Conservation (phyloP, 1,140 invertebrate genomes). For the Drosophila sulfurigaster region DNA sequence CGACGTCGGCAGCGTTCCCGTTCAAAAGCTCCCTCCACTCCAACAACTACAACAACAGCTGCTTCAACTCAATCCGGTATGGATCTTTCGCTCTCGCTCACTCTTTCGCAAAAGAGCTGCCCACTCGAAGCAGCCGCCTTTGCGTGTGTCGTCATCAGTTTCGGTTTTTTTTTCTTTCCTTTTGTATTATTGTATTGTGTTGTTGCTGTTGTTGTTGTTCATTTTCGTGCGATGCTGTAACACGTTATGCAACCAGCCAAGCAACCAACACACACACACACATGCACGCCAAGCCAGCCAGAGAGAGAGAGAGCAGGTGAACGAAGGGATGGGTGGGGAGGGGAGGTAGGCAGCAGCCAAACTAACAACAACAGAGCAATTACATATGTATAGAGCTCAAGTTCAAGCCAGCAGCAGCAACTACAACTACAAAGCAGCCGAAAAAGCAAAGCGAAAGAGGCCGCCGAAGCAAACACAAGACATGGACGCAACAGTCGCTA, state of each 20-base stretch:
- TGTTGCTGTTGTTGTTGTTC: conserved; percentile 60
- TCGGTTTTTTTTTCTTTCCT: conserved; percentile 51
- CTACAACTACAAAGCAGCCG: conserved; percentile 42
- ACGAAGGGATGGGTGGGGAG: not conserved
- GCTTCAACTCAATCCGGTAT: not conserved
- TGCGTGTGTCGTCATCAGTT: conserved; percentile 75
- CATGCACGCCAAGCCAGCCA: conserved; percentile 32
- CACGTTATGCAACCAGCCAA: conserved; percentile 75
- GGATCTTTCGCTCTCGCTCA: not conserved
- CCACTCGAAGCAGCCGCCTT: conserved; percentile 39
- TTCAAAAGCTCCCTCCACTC: conserved; percentile 28
- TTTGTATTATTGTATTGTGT: conserved; percentile 22
- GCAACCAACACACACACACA: conserved; percentile 45
- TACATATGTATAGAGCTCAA: conserved; percentile 85
- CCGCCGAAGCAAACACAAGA: conserved; percentile 11
- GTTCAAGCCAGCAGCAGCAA: conserved; percentile 73
- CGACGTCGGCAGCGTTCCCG: conserved; percentile 14
- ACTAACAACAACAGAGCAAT: conserved; percentile 59
- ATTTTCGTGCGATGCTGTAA: conserved; percentile 80
- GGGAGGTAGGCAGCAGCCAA: not conserved
- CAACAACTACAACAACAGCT: not conserved
- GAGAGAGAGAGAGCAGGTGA: conserved; percentile 22
- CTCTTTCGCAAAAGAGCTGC: not conserved
- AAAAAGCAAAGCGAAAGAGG: conserved; percentile 30
- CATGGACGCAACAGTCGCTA: conserved; percentile 7